Evolutionary conservation across 2,888 invertebrate genomes (phyloP), one percentile per base, ranked within the genome.

Genomic region (Chouioia cunea): DNA sequence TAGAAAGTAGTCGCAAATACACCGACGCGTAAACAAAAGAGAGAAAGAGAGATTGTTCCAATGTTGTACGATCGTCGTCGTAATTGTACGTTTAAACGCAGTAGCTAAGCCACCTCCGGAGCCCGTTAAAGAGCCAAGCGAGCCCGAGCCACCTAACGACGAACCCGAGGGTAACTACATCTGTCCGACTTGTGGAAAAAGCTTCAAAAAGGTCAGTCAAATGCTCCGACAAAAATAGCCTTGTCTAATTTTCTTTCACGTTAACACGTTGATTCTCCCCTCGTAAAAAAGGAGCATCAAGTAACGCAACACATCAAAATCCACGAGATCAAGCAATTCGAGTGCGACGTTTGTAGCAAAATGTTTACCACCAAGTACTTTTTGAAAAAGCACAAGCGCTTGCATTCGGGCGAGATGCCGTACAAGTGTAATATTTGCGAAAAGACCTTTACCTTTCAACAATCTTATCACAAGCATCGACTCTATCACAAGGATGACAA

Each of bases 311-410:
- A 88, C 78, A 76, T 87, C 71, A 86, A 86, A 78, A 86, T 85
- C 1, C 87, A 87, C 70, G 92, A 92, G 75, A 91, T 90, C 64
- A 95, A 95, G 84, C 92, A 93, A 81, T 95, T 94, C 94, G 92
- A 93, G 81, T 95, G 95, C 81, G 93, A 94, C 79, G 91, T 93
- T 54, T 95, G 95, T 84, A 89, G 89, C 67, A 95, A 95, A 87
- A 89, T 91, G 85, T 95, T 95, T 82, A 95, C 95, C 0, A 95
- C 95, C 1, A 95, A 95, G 85, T 95, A 95, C 87, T 95, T 95
- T 82, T 86, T 95, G 76, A 95, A 94, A 86, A 95, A 95, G 85
- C 95, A 95, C 83, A 94, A 94, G 86, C 89, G 95, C 76, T 88
- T 95, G 72, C 95, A 95, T 85, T 79, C 88, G 90, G 94, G 95